phyloP scores from a whole-genome alignment of 2,888 invertebrate species.

The Clistopyga incitator region DNA sequence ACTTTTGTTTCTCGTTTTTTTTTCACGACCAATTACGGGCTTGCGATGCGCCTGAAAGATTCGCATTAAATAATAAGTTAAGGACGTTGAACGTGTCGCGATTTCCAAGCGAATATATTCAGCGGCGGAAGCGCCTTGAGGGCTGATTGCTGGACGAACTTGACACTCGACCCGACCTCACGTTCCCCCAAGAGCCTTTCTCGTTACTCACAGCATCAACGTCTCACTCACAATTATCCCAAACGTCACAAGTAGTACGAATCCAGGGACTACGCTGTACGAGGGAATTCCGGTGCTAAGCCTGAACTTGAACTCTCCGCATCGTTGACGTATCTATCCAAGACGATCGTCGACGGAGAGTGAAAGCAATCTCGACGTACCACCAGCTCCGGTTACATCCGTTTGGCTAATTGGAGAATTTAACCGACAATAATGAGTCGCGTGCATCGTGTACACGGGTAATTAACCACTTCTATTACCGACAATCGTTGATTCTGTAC shows the following conservation, averaged over 20 bases:
- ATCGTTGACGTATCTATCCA: constrained; percentile 1
- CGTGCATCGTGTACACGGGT: neutral
- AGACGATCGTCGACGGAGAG: constrained; percentile 23
- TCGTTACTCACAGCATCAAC: constrained; percentile 15
- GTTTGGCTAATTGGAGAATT: constrained; percentile 26
- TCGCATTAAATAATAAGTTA: constrained; percentile 15
- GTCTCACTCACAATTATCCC: constrained; percentile 11
- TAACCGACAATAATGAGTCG: neutral
- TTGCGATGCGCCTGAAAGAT: constrained; percentile 3
- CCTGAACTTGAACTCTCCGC: constrained; percentile 42
- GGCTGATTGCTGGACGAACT: constrained; percentile 34
- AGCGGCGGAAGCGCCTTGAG: neutral
- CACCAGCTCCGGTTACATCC: neutral
- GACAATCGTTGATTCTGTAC: neutral
- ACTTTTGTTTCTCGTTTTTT: neutral
- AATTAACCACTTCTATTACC: neutral
- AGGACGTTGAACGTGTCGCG: neutral
- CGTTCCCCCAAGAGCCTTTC: constrained; percentile 15
- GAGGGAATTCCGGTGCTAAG: constrained; percentile 29
- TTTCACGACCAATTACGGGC: neutral
- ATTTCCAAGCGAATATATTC: constrained; percentile 22
- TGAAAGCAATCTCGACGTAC: constrained; percentile 18
- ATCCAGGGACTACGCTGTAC: neutral
- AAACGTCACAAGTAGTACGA: neutral
- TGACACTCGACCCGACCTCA: constrained; percentile 44